These are phyloP conservation scores for Artemisiospiza belli DNA, from an alignment of 2,113 vertebrate genomes.

Conservation along the genomic window DNA sequence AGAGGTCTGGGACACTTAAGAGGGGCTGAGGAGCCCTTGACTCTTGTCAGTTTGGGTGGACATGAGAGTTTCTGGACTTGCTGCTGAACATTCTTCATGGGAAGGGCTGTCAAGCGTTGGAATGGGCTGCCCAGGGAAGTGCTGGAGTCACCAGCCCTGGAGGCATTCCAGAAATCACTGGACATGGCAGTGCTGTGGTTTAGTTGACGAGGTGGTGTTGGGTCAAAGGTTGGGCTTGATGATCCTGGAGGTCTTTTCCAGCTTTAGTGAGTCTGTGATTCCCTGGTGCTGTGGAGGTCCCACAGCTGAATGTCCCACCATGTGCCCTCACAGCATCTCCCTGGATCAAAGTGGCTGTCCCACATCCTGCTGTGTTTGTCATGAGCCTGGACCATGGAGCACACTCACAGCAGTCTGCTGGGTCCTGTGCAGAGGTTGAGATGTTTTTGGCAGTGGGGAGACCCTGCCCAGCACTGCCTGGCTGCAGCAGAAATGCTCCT, in stretches of 20 bases:
- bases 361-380: rapidly evolving
- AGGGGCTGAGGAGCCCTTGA: background rate
- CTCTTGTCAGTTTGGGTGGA: background rate
- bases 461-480: background rate
- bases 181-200: background rate
- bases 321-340: rapidly evolving
- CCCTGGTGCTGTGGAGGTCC: background rate
- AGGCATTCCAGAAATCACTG: background rate
- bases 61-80: background rate
- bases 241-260: background rate
- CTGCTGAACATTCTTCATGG: background rate
- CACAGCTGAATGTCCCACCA: rapidly evolving
- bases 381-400: rapidly evolving
- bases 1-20: rapidly evolving
- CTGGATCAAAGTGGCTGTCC: background rate
- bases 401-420: background rate
- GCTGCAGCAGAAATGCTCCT: background rate
- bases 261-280: background rate
- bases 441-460: background rate
- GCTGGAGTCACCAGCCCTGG: background rate
- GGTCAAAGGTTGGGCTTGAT: background rate
- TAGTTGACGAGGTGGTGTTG: background rate
- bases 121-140: background rate
- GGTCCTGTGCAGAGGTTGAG: rapidly evolving
- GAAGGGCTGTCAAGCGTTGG: background rate